phyloP scores from a whole-genome alignment of 2,113 vertebrate species.

The Oreotragus oreotragus region DNA sequence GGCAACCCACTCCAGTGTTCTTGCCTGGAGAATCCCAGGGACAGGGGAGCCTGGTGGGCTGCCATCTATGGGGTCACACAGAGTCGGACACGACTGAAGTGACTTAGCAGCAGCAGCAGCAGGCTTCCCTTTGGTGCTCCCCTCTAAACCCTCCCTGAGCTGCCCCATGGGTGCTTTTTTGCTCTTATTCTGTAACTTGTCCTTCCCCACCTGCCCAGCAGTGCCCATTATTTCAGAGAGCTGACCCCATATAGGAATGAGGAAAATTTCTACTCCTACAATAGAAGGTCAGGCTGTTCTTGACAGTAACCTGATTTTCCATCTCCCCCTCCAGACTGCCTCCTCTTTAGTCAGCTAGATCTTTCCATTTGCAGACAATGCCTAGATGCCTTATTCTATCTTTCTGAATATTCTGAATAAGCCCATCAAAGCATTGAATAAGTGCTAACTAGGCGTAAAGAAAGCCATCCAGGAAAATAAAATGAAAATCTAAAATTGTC shows the following conservation, averaged over 20 bases:
- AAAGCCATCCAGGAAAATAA: background rate
- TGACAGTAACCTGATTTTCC: background rate
- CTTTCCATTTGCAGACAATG: background rate
- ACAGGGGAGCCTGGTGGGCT: no score
- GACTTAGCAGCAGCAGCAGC: no score
- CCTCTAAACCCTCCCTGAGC: background rate
- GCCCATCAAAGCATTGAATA: background rate
- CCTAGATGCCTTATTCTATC: background rate
- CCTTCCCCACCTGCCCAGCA: background rate
- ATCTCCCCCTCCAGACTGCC: background rate
- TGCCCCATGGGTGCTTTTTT: background rate
- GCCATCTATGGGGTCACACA: no score
- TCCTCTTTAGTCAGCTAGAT: background rate
- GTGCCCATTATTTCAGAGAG: background rate
- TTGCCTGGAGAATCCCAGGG: no score
- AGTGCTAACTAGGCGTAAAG: background rate
- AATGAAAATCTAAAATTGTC: background rate
- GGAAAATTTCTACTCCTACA: background rate
- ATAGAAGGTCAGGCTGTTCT: background rate
- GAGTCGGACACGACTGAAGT: no score
- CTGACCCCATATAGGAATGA: background rate
- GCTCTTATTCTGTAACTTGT: background rate
- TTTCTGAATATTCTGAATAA: background rate
- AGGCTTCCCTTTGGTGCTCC: background rate
- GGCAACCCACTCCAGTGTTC: no score